Base-by-base conservation (phyloP, 1,140 invertebrate genomes). In the Pachyrhynchus sulphureomaculatus region DNA sequence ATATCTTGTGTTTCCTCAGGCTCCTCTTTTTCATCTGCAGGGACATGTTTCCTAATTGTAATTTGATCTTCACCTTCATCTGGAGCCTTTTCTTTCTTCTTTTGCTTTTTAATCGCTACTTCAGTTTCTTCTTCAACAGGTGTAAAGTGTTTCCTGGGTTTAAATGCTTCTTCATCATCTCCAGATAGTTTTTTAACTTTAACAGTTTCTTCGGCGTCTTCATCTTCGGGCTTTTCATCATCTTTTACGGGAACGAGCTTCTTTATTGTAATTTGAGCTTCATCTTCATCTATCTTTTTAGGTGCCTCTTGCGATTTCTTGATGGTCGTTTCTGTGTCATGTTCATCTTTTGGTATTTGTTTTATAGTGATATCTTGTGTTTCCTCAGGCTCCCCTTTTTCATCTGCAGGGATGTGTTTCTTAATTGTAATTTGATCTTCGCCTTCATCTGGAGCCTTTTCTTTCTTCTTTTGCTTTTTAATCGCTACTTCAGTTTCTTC, bases 141-240 rank as follows among this genome's bases (percentile, higher is more conserved):
- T 26, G 0, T 58, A 34, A 60, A 45, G 29, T 72, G 70, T 60
- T 76, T 76, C 10, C 75, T 71, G 64, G 13, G 18, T 23, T 55
- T 54, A 5, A 48, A 13, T 12, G 37, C 34, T 60, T 58, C 59
- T 33, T 45, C 23, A 37, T 59, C 51, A 26, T 60, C 62, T 44
- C 45, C 42, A 23, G 37, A 21, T 5, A 36, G 55, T 15, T 34
- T 58, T 24, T 58, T 58, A n/a, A 49, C 32, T 34, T n/a, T 6
- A 37, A 53, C 20, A 12, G 23, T 17, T 37, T 37, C 53, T 23
- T 41, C 21, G 1, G 18, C 1, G 8, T 23, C 23, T 29, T 48
- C 47, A 12, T 33, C 37, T 64, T 58, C 44, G 29, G 60, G 44
- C 4, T 68, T 42, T 42, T 80, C 45, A 65, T 70, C 64, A 65